Evolutionary conservation across 1,140 invertebrate genomes (phyloP).

Genomic region (Reticulitermes speratus): DNA sequence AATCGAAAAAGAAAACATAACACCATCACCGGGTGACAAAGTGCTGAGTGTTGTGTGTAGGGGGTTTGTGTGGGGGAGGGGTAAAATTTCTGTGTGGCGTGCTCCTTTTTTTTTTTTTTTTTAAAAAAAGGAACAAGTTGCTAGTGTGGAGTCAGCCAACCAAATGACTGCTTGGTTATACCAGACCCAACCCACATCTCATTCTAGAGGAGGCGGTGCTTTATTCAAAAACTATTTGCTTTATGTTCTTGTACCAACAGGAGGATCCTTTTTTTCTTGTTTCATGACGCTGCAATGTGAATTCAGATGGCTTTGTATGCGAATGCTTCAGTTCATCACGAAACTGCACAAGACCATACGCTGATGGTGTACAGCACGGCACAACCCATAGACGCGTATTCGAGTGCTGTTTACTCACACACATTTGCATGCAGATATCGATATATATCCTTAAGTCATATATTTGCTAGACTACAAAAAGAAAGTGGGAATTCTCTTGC

Average conservation of each 20-base stretch:
- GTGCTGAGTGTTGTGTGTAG: neutral
- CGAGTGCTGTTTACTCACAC: neutral
- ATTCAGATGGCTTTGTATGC: neutral
- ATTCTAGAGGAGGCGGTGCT: neutral
- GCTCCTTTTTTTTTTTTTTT: neutral
- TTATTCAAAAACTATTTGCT: slow-evolving; percentile 10
- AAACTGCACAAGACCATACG: no score
- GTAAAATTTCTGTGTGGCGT: slow-evolving; percentile 13
- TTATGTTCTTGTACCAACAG: neutral
- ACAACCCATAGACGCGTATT: neutral
- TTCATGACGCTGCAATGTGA: neutral
- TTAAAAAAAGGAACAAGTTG: neutral
- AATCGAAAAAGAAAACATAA: neutral
- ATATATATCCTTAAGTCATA: no score
- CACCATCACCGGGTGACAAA: neutral
- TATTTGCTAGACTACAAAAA: no score
- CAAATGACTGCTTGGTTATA: slow-evolving; percentile 3
- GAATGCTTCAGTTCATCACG: neutral
- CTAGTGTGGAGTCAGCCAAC: slow-evolving; percentile 1
- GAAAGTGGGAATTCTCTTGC: no score
- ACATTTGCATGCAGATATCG: no score
- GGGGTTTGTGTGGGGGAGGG: neutral
- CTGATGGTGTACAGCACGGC: neutral
- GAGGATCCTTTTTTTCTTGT: neutral
- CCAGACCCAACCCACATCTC: slow-evolving; percentile 3